Evolutionary conservation across 2,797 vertebrate genomes (phyloP), one percentile per base, ranked within the genome.

Genomic region (Microctenopoma lineatum): DNA sequence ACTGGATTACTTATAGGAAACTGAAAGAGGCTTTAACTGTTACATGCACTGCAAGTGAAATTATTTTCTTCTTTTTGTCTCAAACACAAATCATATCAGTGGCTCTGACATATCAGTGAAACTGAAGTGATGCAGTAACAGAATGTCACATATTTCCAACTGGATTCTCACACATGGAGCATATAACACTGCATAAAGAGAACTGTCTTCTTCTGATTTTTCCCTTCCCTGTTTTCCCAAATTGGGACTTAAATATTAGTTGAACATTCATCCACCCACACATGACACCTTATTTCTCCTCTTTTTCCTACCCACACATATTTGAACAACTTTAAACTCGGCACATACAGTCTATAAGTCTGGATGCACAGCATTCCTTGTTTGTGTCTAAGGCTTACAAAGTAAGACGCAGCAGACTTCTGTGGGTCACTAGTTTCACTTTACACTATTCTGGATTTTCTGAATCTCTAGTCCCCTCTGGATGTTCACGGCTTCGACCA

Each of bases 401-500:
- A 21, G 21, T 21, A 21, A 21, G 21, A 21, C 21, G 21, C 21
- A 21, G 21, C 21, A 21, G 21, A 21, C 21, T 69, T 90, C 58
- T 71, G 70, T 0, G 78, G 59, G 44, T 12, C 4, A 1, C 77
- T 67, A 0, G 85, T 87, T 34, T 50, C 60, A 29, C 59, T 15
- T 0, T 71, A 13, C 4, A 29, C 27, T 29, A 29, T 5, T 29
- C 3, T 29, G 27, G 27, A 4, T 29, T 5, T 29, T 29, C 27
- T 2, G 11, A 73, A 92, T 21, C 84, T 9, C 62, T 80, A 0
- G 74, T 60, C 13, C 62, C 86, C 59, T 92, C 85, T 0, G 89
- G 90, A 76, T 92, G 90, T 1, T 92, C 84, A 0, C 86, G 86
- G 6, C 84, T 25, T 91, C 82, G 0, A 29, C 5, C 68, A 70